phyloP scores from a whole-genome alignment of 2,797 vertebrate genomes.

The Odontamblyopus lacepedii region DNA sequence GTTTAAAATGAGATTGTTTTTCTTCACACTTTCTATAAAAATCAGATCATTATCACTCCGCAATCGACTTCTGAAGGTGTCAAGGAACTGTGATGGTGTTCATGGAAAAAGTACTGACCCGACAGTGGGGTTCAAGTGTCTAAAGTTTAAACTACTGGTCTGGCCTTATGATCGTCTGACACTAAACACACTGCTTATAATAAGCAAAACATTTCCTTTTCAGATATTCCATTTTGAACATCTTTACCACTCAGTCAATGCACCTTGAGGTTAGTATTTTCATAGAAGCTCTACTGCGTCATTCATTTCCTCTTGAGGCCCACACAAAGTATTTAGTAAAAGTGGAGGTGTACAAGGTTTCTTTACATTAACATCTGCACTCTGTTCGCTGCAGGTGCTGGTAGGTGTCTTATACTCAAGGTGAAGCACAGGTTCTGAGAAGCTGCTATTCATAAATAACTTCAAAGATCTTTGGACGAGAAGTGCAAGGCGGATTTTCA shows the following conservation, averaged over 20 bases:
- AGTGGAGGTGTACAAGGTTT: slow-evolving; percentile 9
- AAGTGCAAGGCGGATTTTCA: slow-evolving; percentile 30
- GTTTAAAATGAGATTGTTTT: no score
- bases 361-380: slow-evolving; percentile 22
- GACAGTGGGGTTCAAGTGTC: no score
- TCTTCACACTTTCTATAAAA: no score
- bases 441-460: slow-evolving; percentile 35
- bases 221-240: slow-evolving; percentile 12
- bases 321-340: not conserved
- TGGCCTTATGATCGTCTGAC: no score
- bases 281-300: not conserved
- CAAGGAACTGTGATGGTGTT: no score
- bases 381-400: slow-evolving; percentile 25
- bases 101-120: no score
- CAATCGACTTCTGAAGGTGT: no score
- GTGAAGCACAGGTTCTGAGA: slow-evolving; percentile 32
- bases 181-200: no score
- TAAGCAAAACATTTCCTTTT: not conserved
- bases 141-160: no score
- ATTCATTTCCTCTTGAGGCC: slow-evolving; percentile 21
- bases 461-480: slow-evolving; percentile 43
- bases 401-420: slow-evolving; percentile 25
- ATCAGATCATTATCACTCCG: no score
- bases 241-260: slow-evolving; percentile 17
- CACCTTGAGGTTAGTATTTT: not conserved